Conservation (phyloP, 1,140 invertebrate genomes). For the Lasioglossum baleicum region DNA sequence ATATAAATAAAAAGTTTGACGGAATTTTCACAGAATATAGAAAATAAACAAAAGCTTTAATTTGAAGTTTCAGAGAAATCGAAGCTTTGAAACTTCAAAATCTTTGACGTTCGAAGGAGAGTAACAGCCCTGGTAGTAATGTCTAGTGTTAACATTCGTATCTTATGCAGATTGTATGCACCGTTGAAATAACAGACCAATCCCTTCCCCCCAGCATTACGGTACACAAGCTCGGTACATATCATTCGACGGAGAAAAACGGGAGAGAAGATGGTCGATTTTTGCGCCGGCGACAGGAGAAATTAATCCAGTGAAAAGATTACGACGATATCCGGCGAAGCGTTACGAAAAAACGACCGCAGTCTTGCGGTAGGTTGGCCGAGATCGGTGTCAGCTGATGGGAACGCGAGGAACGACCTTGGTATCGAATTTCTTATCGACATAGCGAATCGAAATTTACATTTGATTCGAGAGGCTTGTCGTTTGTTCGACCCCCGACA, state of each 20-base stretch:
- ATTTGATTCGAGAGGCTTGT: constrained; percentile 9
- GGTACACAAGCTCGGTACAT: background rate
- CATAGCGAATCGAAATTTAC: constrained; percentile 25
- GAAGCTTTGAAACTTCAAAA: no score
- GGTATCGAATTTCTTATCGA: constrained; percentile 28
- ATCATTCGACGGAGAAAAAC: background rate
- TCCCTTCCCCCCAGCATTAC: background rate
- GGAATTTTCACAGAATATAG: no score
- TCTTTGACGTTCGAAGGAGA: no score
- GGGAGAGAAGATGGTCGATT: background rate
- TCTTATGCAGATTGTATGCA: no score
- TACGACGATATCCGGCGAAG: constrained; percentile 14
- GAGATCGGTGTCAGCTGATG: constrained; percentile 36
- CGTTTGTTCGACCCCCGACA: background rate
- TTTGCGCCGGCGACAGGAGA: constrained; percentile 12
- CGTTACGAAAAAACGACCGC: constrained; percentile 27
- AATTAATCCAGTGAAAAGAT: constrained; percentile 26
- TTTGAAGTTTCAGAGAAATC: no score
- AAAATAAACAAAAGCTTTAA: no score
- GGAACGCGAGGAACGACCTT: constrained; percentile 18
- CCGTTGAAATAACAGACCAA: background rate
- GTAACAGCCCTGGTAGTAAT: no score
- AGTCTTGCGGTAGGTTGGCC: constrained; percentile 19
- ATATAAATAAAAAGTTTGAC: no score
- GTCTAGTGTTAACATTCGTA: no score